Base-by-base conservation (phyloP, 2,113 vertebrate species). In the Apus apus region DNA sequence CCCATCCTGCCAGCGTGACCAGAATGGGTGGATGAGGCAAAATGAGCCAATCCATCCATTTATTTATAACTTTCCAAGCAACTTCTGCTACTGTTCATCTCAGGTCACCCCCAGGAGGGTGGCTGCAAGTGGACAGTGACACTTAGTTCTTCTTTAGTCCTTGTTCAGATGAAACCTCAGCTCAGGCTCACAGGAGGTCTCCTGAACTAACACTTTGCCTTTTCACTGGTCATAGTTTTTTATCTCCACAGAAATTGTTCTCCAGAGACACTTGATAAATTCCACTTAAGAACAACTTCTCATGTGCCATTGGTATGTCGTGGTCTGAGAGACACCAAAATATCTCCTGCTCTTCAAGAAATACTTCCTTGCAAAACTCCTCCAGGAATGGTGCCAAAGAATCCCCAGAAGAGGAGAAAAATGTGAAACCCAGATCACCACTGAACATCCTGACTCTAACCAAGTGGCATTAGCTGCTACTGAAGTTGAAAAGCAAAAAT, bases 141-240 rank as follows among this genome's bases (percentile, higher is more conserved):
- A 48, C 32, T 64, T 9, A 36, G 43, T 3, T 91, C 76, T 43
- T 71, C 11, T 40, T 58, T n/a, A 26, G 40, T 32, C 46, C 46
- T 61, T 27, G 26, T 21, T 17, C 22, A 22, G 48, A 13, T 13
- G 22, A 64, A 94, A n/a, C 32, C 29, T 50, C 75, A 30, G 29
- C 6, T 62, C 22, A 57, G 10, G 25, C 11, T 62, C 64, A 20
- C 0, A 1, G 53, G 32, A 84, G 14, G 30, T 62, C 73, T 77
- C 61, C 73, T 53, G 72, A 16, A 43, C 3, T 5, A 54, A 16
- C 25, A 25, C 51, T 26, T 76, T 6, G 17, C 0, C 0, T 54
- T 67, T 70, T 3, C 64, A 60, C 7, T 0, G 0, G 1, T 5
- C 2, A 6, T 64, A 4, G 18, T 23, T 17, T 17, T 91, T 85